Evolutionary conservation across 1,140 invertebrate genomes (phyloP).

Genomic region (Amphibalanus amphitrite): DNA sequence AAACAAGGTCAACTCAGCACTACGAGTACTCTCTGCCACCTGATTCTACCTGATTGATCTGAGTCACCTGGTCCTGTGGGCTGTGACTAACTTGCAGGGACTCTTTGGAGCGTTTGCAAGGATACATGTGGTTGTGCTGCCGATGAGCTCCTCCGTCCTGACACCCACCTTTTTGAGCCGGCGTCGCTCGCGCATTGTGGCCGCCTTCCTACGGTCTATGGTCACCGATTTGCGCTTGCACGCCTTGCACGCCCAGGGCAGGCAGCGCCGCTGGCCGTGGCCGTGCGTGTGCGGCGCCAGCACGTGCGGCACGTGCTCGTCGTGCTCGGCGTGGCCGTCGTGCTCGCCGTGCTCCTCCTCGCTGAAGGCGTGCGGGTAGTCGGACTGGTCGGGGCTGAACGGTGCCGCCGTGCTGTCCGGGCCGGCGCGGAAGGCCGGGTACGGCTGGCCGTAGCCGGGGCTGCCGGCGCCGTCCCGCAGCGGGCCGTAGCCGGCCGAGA

Average conservation of each 20-base stretch:
- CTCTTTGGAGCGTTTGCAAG: too few relatives aligned
- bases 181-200: conserved; percentile 79
- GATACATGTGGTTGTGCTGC: too few relatives aligned
- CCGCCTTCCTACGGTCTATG: conserved; percentile 87
- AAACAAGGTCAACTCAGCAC: too few relatives aligned
- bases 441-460: not conserved
- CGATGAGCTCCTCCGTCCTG: too few relatives aligned
- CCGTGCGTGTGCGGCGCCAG: conserved; percentile 16
- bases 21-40: too few relatives aligned
- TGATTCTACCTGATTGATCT: too few relatives aligned
- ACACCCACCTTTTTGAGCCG: conserved; percentile 73
- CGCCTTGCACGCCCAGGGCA: conserved; percentile 89
- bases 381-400: not conserved
- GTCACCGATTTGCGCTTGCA: conserved; percentile 88
- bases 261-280: conserved; percentile 42
- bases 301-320: conserved; percentile 17
- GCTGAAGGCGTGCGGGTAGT: not conserved
- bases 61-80: too few relatives aligned
- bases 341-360: conserved; percentile 9
- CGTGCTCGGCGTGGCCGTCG: conserved; percentile 13
- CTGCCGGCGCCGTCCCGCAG: not conserved
- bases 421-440: not conserved
- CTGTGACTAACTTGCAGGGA: too few relatives aligned
- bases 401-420: not conserved
- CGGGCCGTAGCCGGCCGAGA: not conserved